phyloP scores from a whole-genome alignment of 1,140 invertebrate genomes.

The Zophobas atratus region DNA sequence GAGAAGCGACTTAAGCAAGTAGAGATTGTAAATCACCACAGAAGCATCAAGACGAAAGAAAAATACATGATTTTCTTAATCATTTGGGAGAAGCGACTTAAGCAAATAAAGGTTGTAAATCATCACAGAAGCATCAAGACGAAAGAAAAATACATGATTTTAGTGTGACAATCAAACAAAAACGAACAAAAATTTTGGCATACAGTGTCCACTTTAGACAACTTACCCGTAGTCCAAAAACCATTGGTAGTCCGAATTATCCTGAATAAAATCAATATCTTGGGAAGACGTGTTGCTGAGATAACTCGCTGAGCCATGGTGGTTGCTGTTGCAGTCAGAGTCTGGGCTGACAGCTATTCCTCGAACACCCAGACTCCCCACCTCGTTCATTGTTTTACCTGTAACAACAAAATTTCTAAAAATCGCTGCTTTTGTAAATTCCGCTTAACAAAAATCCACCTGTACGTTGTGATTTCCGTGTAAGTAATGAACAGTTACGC shows the following conservation, averaged over 20 bases:
- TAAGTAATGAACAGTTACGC: too few relatives aligned
- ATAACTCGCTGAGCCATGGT: slow-evolving; percentile 63
- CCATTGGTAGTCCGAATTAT: slow-evolving; percentile 92
- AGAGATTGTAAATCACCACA: too few relatives aligned
- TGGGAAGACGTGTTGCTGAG: slow-evolving; percentile 67
- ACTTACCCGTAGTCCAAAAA: slow-evolving; percentile 88
- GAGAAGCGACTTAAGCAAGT: too few relatives aligned
- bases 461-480: too few relatives aligned
- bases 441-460: neutral
- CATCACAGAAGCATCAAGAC: too few relatives aligned
- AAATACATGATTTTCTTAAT: too few relatives aligned
- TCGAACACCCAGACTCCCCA: slow-evolving; percentile 59
- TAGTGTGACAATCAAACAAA: too few relatives aligned
- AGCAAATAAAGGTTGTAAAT: too few relatives aligned
- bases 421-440: neutral
- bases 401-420: slow-evolving; percentile 51
- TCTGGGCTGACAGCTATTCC: slow-evolving; percentile 64
- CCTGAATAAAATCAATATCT: slow-evolving; percentile 84
- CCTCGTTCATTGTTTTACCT: slow-evolving; percentile 66
- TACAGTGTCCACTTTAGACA: slow-evolving; percentile 1
- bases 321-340: slow-evolving; percentile 68
- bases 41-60: too few relatives aligned
- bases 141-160: too few relatives aligned
- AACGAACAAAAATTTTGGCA: too few relatives aligned
- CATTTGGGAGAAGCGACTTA: too few relatives aligned